Conservation (phyloP, 2,113 vertebrate species). For the Asarcornis scutulata region DNA sequence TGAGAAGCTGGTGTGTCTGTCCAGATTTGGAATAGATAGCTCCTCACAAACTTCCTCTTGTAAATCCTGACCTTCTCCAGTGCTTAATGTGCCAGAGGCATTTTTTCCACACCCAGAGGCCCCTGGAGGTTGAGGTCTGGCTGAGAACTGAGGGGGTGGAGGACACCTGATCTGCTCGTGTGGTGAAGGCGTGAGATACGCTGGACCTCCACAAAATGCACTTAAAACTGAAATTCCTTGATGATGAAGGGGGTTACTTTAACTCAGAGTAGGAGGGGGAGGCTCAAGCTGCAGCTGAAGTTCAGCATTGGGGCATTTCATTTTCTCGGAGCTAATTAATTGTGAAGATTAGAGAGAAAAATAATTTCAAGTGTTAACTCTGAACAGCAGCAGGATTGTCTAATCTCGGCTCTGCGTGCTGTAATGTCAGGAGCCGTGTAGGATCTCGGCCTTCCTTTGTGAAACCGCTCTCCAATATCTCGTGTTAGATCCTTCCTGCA, state of each 20-base stretch:
- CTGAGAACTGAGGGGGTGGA: background rate
- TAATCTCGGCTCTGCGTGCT: background rate
- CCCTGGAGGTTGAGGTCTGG: background rate
- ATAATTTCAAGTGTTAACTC: background rate
- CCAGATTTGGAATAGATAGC: background rate
- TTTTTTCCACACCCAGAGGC: background rate
- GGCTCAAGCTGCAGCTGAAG: background rate
- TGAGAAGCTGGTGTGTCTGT: background rate
- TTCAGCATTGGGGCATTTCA: background rate
- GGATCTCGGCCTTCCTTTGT: background rate
- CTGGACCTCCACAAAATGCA: background rate
- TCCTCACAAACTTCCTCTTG: background rate
- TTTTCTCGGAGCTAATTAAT: background rate
- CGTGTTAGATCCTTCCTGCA: background rate
- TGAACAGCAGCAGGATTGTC: background rate
- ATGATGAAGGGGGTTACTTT: background rate
- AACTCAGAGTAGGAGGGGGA: background rate
- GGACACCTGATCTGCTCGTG: background rate
- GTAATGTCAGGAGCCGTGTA: background rate
- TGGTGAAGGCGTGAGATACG: background rate
- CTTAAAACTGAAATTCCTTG: background rate
- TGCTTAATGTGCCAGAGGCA: rapidly evolving
- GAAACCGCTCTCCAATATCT: background rate
- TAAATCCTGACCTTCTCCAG: background rate
- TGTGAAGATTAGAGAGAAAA: background rate